These are phyloP conservation scores for Oncorhynchus clarkii DNA, from an alignment of 2,113 vertebrate species.

Conservation along the genomic window DNA sequence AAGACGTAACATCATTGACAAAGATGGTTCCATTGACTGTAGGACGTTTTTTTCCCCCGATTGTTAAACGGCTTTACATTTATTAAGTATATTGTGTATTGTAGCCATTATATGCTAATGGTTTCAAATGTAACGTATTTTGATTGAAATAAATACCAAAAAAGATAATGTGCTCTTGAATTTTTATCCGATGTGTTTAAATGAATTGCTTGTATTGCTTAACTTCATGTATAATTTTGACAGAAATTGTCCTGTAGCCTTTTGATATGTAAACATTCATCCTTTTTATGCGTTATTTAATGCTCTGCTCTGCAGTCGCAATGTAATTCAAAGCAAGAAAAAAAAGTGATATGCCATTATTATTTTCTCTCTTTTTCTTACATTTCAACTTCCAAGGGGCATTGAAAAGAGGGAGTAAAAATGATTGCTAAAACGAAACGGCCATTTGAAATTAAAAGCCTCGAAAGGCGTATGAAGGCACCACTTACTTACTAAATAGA, in stretches of 20 bases:
- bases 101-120: constrained; percentile 67
- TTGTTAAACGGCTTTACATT: constrained; percentile 53
- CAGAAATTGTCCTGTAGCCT: constrained; percentile 83
- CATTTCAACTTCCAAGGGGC: constrained; percentile 83
- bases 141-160: constrained; percentile 77
- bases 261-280: constrained; percentile 90
- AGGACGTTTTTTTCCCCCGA: no score
- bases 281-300: constrained; percentile 82
- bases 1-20: no score
- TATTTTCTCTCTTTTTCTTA: constrained; percentile 71
- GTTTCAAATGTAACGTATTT: constrained; percentile 69
- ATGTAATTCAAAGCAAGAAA: constrained; percentile 79
- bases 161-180: constrained; percentile 78
- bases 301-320: constrained; percentile 81
- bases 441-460: constrained; percentile 88
- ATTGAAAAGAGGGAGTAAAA: constrained; percentile 48
- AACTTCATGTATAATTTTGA: constrained; percentile 85
- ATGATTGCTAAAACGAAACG: constrained; percentile 79
- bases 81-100: constrained; percentile 71
- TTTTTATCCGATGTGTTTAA: constrained; percentile 86
- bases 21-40: no score
- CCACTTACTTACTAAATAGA: constrained; percentile 85
- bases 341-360: constrained; percentile 77
- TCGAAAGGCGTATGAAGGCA: constrained; percentile 80
- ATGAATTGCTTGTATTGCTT: constrained; percentile 85